Conservation (phyloP, 2,113 vertebrate species). For the Pollachius pollachius region DNA sequence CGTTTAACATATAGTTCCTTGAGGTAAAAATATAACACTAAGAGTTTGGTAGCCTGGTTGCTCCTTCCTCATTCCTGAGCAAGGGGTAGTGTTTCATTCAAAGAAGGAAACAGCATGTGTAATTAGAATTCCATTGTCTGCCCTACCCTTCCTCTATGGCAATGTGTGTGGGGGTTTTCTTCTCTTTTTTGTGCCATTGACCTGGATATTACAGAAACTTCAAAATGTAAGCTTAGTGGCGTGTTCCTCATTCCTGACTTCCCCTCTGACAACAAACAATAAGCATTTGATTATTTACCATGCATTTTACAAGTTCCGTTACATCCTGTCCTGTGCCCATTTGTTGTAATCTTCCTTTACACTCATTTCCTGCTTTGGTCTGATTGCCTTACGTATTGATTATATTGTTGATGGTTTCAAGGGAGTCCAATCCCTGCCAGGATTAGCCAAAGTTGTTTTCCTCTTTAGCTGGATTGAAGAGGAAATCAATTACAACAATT, state of each 20-base stretch:
- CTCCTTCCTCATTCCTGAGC: neutral
- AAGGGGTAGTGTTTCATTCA: constrained; percentile 29
- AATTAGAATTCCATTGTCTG: constrained; percentile 17
- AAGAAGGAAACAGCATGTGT: constrained; percentile 7
- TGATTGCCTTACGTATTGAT: neutral
- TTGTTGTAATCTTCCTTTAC: neutral
- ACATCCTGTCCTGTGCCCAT: no score
- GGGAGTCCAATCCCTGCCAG: neutral
- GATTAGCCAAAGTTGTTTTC: neutral
- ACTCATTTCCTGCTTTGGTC: neutral
- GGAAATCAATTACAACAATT: no score
- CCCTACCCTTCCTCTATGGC: neutral
- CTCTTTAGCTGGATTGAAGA: no score
- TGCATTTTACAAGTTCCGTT: no score
- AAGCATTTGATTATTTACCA: no score
- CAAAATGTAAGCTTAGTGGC: no score
- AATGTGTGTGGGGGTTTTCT: neutral
- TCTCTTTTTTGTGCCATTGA: neutral
- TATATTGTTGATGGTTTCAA: neutral
- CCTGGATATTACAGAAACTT: no score
- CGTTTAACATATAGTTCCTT: no score
- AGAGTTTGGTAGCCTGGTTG: no score
- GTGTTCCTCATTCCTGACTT: no score
- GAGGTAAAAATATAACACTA: no score
- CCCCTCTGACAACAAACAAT: no score